phyloP scores from a whole-genome alignment of 2,113 vertebrate genomes.

The Cichladusa arquata region DNA sequence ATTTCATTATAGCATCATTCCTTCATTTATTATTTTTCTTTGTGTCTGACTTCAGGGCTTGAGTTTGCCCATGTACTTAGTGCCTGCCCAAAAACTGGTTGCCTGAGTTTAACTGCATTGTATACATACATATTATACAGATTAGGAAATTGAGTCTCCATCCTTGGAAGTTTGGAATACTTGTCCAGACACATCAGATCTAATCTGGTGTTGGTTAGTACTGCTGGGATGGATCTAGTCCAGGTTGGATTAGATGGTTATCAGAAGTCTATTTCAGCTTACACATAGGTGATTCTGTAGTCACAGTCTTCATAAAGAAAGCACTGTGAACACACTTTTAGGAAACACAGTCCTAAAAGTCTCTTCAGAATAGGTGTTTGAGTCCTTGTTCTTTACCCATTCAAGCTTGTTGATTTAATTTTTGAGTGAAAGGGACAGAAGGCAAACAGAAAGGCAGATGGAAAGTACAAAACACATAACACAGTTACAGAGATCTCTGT shows the following conservation, averaged over 20 bases:
- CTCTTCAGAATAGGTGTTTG: not conserved
- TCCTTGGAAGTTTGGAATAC: not conserved
- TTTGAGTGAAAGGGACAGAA: not conserved
- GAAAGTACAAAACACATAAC: not conserved
- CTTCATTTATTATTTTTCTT: not conserved
- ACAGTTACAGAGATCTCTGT: not conserved
- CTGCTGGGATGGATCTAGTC: not conserved
- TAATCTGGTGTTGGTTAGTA: not conserved
- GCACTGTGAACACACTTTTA: not conserved
- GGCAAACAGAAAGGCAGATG: not conserved
- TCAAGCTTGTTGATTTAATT: not conserved
- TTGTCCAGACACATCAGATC: not conserved
- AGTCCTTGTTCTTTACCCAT: not conserved
- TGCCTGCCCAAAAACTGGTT: not conserved
- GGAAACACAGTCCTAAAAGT: not conserved
- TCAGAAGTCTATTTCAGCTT: not conserved
- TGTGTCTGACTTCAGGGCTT: not conserved
- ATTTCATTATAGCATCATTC: not conserved
- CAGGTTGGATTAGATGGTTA: not conserved
- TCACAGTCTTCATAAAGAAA: not conserved
- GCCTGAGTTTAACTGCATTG: not conserved
- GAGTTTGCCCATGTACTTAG: not conserved
- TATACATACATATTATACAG: not conserved
- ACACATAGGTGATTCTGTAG: not conserved
- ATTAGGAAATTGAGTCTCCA: not conserved